phyloP scores from a whole-genome alignment of 2,888 invertebrate species.

The Volucella bombylans region DNA sequence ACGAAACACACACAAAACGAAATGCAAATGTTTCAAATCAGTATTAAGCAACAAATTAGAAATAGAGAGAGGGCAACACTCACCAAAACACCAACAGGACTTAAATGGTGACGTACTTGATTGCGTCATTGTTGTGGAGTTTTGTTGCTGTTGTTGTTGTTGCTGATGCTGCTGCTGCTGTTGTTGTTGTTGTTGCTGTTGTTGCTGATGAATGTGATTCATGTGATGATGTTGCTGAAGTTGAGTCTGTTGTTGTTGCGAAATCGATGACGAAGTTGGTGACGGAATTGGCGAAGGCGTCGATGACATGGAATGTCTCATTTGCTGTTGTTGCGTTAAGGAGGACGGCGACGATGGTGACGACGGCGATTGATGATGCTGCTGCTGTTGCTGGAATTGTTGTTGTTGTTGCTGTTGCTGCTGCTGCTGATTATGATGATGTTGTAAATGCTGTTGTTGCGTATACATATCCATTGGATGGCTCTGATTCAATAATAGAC shows the following conservation, averaged over 20 bases:
- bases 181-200: slow-evolving; percentile 75
- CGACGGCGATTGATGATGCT: slow-evolving; percentile 67
- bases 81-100: slow-evolving; percentile 83
- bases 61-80: slow-evolving; percentile 76
- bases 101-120: slow-evolving; percentile 77
- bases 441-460: slow-evolving; percentile 75
- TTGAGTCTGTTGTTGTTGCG: slow-evolving; percentile 75
- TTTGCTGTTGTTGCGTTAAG: slow-evolving; percentile 72
- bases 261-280: slow-evolving; percentile 72
- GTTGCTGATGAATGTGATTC: slow-evolving; percentile 72
- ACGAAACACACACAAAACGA: slow-evolving; percentile 55
- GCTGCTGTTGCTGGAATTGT: slow-evolving; percentile 62
- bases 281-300: slow-evolving; percentile 76
- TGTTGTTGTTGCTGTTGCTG: slow-evolving; percentile 69
- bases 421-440: slow-evolving; percentile 68
- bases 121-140: slow-evolving; percentile 72
- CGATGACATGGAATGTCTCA: slow-evolving; percentile 77
- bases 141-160: slow-evolving; percentile 76
- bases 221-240: slow-evolving; percentile 76
- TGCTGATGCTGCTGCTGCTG: slow-evolving; percentile 76
- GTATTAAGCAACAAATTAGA: slow-evolving; percentile 69
- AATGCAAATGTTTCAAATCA: slow-evolving; percentile 57
- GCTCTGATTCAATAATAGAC: slow-evolving; percentile 59
- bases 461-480: slow-evolving; percentile 78
- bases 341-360: slow-evolving; percentile 76